Percentiles rank a stretch among this genome's conserved stretches.
Conservation (phyloP, 2,113 vertebrate species). For the Gymnobelideus leadbeateri region DNA sequence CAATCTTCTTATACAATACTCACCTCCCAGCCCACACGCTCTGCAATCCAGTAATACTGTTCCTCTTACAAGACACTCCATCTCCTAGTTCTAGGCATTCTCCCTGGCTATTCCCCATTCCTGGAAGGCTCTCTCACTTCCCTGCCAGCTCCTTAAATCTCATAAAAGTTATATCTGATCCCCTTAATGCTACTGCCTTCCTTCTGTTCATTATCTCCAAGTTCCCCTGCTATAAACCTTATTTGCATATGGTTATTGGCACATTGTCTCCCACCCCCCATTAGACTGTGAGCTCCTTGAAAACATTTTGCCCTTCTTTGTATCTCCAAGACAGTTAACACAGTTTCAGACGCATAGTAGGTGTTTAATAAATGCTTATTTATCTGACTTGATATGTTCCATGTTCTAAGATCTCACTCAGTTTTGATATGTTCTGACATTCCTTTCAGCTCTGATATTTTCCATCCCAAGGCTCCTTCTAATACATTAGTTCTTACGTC, state of each 20-base stretch:
- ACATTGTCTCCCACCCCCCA: background rate
- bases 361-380: background rate
- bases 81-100: background rate
- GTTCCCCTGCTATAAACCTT: background rate
- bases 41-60: too few species aligned
- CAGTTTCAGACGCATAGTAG: too few species aligned
- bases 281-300: too few species aligned
- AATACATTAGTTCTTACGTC: background rate
- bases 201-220: background rate
- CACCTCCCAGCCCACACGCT: too few species aligned
- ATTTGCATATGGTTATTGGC: background rate
- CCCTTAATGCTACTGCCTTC: background rate
- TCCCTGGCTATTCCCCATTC: background rate
- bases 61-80: background rate
- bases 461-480: background rate
- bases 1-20: background rate
- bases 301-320: background rate
- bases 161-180: background rate
- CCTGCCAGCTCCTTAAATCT: background rate
- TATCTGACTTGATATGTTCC: background rate
- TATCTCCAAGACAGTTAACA: background rate
- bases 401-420: background rate
- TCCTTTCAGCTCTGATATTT: background rate
- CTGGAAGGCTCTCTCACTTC: background rate
- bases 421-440: background rate